Base-by-base conservation (phyloP, 2,888 invertebrate species). In the Eupithecia abbreviata region DNA sequence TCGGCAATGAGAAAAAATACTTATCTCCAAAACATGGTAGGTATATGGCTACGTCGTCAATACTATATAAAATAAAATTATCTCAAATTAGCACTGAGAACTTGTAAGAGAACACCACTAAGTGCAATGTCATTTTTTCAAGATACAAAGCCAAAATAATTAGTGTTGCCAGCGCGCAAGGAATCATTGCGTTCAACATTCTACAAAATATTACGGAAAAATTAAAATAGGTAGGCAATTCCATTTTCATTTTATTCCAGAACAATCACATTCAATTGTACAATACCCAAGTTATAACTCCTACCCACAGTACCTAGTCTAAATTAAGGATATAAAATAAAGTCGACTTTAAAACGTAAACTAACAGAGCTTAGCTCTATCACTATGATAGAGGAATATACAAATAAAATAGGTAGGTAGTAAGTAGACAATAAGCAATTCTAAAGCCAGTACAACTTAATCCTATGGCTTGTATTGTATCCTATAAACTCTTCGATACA, bases 401-500 rank as follows among this genome's bases (percentile, higher is more conserved):
- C 58, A 0, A 55, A 55, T 0, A 7, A 65, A 12, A 41, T 65
- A 65, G 41, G 51, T n/a, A n/a, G 2, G 2, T 12, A 65, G 41
- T 30, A 58, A 58, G 7, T 7, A 9, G 45, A 45, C n/a, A 41
- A 65, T 58, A 3, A 58, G 9, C 9, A 58, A 9, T 58, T 18
- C 18, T 58, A 18, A 58, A n/a, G 55, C 55, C 6, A 67, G 43
- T 43, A 9, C 15, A 4, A 43, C 7, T 15, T 9, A 42, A 18
- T 42, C 12, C 65, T 73, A 75, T 6, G 75, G 69, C 6, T 75
- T 77, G 47, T 71, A 78, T 72, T 74, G 75, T 74, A 78, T 78
- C 12, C 45, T 76, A 18, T 70, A n/a, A 6, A 45, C 65, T n/a
- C 74, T 62, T 13, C 47, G 71, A 10, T 74, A 75, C 15, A 77